These are phyloP conservation scores for Anolis sagrei DNA, from an alignment of 2,113 vertebrate species.

Conservation along the genomic window DNA sequence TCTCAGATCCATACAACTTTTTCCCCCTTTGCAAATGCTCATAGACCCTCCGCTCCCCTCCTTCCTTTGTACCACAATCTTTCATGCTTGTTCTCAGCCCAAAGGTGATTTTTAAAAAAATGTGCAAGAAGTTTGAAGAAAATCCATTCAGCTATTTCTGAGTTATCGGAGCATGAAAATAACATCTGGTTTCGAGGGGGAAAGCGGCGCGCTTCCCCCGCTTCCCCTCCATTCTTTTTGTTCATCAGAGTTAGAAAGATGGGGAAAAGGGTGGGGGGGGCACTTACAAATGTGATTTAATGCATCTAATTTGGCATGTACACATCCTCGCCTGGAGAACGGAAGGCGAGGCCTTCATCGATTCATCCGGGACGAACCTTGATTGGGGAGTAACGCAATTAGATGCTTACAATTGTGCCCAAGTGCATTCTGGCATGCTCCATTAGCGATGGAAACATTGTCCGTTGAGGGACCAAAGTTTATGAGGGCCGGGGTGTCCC, in stretches of 20 bases:
- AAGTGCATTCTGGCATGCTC: background rate
- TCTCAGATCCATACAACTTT: constrained; percentile 63
- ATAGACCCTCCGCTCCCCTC: background rate
- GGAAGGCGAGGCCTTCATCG: constrained; percentile 9
- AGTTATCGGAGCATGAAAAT: constrained; percentile 67
- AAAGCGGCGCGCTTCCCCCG: constrained; percentile 53
- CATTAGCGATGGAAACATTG: background rate
- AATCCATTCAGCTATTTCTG: constrained; percentile 66
- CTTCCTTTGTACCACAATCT: constrained; percentile 50
- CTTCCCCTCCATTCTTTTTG: constrained; percentile 32
- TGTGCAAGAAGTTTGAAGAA: constrained; percentile 54
- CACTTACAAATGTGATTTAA: constrained; percentile 44
- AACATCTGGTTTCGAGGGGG: constrained; percentile 67
- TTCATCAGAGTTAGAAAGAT: constrained; percentile 54
- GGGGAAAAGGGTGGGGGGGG: constrained; percentile 21
- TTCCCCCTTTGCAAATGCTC: constrained; percentile 21
- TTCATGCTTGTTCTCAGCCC: constrained; percentile 62
- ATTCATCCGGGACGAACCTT: constrained; percentile 30
- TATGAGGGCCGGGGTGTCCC: background rate
- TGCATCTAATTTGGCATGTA: constrained; percentile 31
- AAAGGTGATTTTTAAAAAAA: constrained; percentile 65
- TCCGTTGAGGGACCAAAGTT: background rate
- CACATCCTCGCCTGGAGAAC: constrained; percentile 45
- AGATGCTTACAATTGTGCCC: background rate
- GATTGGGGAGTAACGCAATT: constrained; percentile 27